Conservation (phyloP, 2,797 vertebrate genomes). For the Amazona finschi region DNA sequence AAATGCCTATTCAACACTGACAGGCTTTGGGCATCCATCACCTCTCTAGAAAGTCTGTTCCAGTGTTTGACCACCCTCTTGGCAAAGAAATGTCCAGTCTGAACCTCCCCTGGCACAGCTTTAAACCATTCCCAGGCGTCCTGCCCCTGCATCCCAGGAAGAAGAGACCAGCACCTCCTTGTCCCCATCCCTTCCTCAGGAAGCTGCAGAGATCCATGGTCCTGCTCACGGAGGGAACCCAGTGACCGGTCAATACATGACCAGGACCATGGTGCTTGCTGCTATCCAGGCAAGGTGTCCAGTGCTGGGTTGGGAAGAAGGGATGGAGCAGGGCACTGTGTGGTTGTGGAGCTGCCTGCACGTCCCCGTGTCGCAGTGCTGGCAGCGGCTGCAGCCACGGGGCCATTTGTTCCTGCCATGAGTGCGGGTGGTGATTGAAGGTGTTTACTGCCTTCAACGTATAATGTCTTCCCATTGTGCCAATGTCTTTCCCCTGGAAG, state of each 20-base stretch:
- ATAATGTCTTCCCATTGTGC: constrained; percentile 26
- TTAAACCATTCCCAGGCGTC: neutral
- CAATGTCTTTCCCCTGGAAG: constrained; percentile 32
- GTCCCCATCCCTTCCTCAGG: neutral
- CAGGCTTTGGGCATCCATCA: neutral
- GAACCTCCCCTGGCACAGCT: neutral
- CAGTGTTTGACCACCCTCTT: neutral
- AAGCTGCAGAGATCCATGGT: neutral
- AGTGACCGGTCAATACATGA: accelerated
- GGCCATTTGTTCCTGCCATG: neutral
- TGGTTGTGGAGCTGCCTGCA: neutral
- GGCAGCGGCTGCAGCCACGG: neutral
- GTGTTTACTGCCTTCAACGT: constrained; percentile 32
- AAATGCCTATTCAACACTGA: accelerated
- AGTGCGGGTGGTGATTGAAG: neutral
- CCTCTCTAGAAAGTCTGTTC: neutral
- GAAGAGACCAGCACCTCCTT: neutral
- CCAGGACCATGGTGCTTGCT: neutral
- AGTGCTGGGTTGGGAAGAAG: accelerated
- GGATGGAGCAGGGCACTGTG: neutral
- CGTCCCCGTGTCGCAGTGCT: neutral
- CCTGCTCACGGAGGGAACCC: accelerated
- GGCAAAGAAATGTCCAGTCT: neutral
- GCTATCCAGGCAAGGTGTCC: neutral
- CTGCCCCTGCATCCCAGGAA: neutral